Evolutionary conservation across 1,140 invertebrate species (phyloP), one percentile per base, ranked within the genome.

Genomic region (Macrobrachium nipponense): DNA sequence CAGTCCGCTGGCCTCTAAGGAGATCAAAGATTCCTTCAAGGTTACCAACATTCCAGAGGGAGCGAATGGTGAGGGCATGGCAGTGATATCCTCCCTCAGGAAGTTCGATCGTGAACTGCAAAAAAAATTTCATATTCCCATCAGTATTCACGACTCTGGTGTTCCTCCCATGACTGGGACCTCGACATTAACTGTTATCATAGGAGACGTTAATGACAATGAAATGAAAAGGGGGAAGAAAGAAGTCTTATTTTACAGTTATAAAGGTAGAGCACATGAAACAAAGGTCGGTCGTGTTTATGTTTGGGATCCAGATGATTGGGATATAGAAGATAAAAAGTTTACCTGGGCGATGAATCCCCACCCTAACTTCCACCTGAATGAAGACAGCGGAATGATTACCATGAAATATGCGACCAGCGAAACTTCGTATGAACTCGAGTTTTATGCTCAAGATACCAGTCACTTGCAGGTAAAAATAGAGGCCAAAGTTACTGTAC

Each of bases 231-330:
- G 97, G 0, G 98, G 98, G 0, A 95, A 95, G 2, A 99, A 99
- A 92, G 96, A 98, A 86, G 98, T 99, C 88, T 96, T 98, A 91
- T 97, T 98, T 0, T 99, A 99, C 91, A 99, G 98, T 91, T 99
- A 98, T 87, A 94, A 93, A 60, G 92, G 94, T 94, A 92, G 90
- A 44, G 85, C 80, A 36, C 80, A 62, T 44, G 88, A 98, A 89
- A 97, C 97, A 0, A 96, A 96, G 91, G 97, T 99, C 87, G 98
- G 98, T 44, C 93, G 97, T 86, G 98, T 99, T 4, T 98, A 99
- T 91, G 97, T 98, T 0, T 97, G 97, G 91, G 98, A 99, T 92
- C 92, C 97, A 66, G 98, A 99, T 91, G 98, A 99, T 91, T 99
- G 97, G 98, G 98, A 99, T 93, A 91, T 98, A 87, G 96, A 96